Percentiles rank a stretch among this genome's conserved stretches.
These are phyloP conservation scores for Homarus americanus DNA, from an alignment of 1,140 invertebrate species.

Conservation along the genomic window DNA sequence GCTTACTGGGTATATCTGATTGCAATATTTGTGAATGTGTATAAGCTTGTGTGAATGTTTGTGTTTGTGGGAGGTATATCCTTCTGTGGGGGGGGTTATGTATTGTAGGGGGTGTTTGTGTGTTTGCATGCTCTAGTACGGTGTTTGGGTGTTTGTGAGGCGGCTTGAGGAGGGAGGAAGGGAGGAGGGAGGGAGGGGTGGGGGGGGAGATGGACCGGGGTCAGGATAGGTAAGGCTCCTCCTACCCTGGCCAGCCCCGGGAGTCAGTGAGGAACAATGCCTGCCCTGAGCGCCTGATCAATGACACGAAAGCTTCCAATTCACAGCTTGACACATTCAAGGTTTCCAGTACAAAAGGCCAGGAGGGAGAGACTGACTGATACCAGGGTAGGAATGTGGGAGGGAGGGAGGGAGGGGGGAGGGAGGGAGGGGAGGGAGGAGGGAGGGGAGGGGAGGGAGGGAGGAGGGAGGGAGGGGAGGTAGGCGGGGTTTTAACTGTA, in stretches of 20 bases:
- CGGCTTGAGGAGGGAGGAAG: not conserved
- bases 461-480: no score
- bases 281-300: not conserved
- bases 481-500: no score
- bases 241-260: not conserved
- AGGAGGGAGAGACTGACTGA: not conserved
- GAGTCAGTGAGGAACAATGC: not conserved
- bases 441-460: not conserved
- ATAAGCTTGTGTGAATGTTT: no score
- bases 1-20: no score
- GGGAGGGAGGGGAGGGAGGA: not conserved
- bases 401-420: not conserved
- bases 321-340: conserved; percentile 17
- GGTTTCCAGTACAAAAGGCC: not conserved
- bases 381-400: not conserved
- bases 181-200: not conserved
- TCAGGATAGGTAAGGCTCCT: not conserved
- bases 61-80: no score
- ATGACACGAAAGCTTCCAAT: conserved; percentile 12
- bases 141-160: no score
- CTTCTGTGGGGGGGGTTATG: no score
- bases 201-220: not conserved
- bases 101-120: no score
- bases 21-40: no score
- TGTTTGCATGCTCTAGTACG: no score